Base-by-base conservation (phyloP, 2,888 invertebrate species). In the Proisotoma minuta region DNA sequence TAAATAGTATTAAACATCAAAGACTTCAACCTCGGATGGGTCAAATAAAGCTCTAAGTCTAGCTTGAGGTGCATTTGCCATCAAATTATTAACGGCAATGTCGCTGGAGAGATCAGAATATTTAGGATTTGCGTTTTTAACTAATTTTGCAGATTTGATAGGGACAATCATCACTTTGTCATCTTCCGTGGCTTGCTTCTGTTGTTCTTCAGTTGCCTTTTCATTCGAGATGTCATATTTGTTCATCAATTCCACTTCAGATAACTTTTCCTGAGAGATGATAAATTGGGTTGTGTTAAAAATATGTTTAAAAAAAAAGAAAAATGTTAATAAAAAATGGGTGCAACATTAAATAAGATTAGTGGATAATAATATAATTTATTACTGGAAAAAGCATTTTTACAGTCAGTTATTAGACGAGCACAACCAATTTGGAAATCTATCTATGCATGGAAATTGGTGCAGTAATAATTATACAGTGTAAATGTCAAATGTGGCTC, bases 1-100 rank as follows among this genome's bases (percentile, higher is more conserved):
- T 8, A 15, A 23, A 20, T 10, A 40, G 18, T 23, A 39, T 58
- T 63, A 65, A 52, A 69, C 60, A 43, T 64, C 62, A 53, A 69
- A 54, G 1, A 71, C 24, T 61, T 71, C 71, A 15, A 69, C 65
- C 52, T 71, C 71, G 51, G 68, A 68, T 15, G 69, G 66, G 34
- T 71, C 62, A 2, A 68, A 40, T 47, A 68, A 29, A 1, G 57
- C 52, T 57, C 65, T 59, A 24, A 69, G 61, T 50, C 57, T 57
- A 22, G 60, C 69, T 39, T 57, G 62, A 40, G 62, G 49, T 27
- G 53, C 48, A 24, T 63, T 59, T 28, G 60, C 68, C 49, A 69
- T 61, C 5, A 69, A 50, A 48, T 62, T 69, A 59, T 71, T 71
- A 22, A 71, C 66, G 43, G 63, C 51, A 43, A 69, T 49, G 49